phyloP scores from a whole-genome alignment of 2,797 vertebrate genomes.

The Dendrocincla fuliginosa region DNA sequence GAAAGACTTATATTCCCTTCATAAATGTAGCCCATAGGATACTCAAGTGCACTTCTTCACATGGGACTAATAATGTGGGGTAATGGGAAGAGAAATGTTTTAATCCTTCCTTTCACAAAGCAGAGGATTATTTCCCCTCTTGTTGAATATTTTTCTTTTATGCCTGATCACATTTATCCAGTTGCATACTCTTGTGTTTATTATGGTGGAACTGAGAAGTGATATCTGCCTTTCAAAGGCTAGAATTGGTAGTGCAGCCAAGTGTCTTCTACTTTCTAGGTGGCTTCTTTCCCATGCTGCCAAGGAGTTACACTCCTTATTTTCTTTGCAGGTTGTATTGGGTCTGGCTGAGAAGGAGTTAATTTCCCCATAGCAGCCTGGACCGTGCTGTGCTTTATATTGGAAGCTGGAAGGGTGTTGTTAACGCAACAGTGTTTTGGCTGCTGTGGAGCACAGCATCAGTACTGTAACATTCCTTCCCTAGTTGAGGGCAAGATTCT shows the following conservation, averaged over 20 bases:
- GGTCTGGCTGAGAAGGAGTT: no score
- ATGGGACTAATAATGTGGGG: background rate
- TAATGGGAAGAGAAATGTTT: background rate
- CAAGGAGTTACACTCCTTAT: background rate
- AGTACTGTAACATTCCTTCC: no score
- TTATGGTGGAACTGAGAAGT: background rate
- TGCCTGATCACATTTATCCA: background rate
- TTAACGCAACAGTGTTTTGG: no score
- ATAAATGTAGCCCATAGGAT: background rate
- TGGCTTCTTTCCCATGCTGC: background rate
- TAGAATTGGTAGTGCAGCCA: background rate
- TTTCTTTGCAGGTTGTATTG: background rate
- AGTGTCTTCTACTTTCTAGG: background rate
- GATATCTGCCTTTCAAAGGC: background rate
- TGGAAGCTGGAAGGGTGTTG: no score
- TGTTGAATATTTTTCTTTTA: background rate
- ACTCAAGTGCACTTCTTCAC: background rate
- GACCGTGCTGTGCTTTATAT: no score
- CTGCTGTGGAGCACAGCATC: no score
- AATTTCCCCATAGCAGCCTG: no score
- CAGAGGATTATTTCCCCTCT: background rate
- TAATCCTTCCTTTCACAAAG: background rate
- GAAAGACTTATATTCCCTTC: background rate
- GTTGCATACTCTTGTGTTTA: background rate
- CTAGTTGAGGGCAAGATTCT: no score